Conservation (phyloP, 2,113 vertebrate species). For the Nipponia nippon region DNA sequence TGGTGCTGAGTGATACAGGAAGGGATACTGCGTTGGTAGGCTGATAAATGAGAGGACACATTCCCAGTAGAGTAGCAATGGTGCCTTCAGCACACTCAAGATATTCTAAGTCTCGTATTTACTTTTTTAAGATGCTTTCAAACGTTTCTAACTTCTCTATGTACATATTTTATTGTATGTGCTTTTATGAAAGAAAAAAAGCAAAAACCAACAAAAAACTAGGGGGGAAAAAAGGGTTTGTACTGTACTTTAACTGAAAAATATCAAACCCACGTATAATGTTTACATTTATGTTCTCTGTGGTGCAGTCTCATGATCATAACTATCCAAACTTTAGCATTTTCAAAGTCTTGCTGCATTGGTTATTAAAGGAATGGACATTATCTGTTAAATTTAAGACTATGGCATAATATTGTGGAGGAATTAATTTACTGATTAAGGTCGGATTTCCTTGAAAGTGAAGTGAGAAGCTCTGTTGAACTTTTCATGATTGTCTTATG, state of each 20-base stretch:
- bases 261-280: background rate
- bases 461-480: background rate
- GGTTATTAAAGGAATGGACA: background rate
- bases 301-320: background rate
- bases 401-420: background rate
- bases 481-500: background rate
- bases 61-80: constrained; percentile 44
- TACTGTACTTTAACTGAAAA: constrained; percentile 4
- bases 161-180: constrained; percentile 54
- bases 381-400: background rate
- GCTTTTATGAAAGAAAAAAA: constrained; percentile 38
- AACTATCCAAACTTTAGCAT: background rate
- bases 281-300: constrained; percentile 56
- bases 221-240: background rate
- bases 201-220: background rate
- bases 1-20: background rate
- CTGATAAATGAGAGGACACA: background rate
- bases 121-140: constrained; percentile 52
- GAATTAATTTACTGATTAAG: background rate
- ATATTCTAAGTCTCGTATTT: background rate
- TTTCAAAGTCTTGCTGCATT: background rate
- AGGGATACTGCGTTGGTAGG: constrained; percentile 1
- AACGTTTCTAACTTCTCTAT: constrained; percentile 49
- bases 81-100: constrained; percentile 48
- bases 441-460: background rate